Percentiles rank a stretch among this genome's conserved stretches.
Evolutionary conservation across 2,113 vertebrate genomes (phyloP).

Genomic region (Sakesphorus luctuosus): DNA sequence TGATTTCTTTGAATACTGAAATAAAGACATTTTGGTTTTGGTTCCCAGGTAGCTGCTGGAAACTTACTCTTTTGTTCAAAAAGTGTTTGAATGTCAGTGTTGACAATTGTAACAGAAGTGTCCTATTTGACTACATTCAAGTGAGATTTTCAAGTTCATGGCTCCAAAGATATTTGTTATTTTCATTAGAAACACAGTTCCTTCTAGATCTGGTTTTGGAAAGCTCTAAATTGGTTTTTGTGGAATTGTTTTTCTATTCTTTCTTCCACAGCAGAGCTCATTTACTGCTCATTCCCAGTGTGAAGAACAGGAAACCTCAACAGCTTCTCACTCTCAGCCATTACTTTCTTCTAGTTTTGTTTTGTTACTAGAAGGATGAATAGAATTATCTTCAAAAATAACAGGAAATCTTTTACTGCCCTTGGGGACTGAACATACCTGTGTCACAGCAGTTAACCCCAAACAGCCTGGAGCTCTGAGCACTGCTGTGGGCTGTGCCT

Average conservation of each 20-base stretch:
- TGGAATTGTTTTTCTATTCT: background rate
- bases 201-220: background rate
- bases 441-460: background rate
- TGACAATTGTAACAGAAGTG: background rate
- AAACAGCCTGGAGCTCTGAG: background rate
- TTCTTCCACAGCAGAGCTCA: background rate
- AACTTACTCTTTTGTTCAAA: background rate
- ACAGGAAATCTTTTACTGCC: conserved; percentile 30
- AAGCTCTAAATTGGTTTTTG: background rate
- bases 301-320: conserved; percentile 43
- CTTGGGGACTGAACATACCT: background rate
- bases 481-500: background rate
- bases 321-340: background rate
- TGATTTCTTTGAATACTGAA: background rate
- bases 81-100: background rate
- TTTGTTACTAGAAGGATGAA: conserved; percentile 31
- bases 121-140: background rate
- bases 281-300: conserved; percentile 13
- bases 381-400: conserved; percentile 18
- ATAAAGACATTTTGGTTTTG: background rate
- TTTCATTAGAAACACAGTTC: background rate
- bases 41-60: background rate
- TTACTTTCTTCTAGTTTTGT: conserved; percentile 31
- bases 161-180: background rate
- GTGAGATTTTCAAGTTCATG: background rate